These are phyloP conservation scores for Embidobia sp. DNA, from an alignment of 2,888 invertebrate genomes.

Conservation along the genomic window DNA sequence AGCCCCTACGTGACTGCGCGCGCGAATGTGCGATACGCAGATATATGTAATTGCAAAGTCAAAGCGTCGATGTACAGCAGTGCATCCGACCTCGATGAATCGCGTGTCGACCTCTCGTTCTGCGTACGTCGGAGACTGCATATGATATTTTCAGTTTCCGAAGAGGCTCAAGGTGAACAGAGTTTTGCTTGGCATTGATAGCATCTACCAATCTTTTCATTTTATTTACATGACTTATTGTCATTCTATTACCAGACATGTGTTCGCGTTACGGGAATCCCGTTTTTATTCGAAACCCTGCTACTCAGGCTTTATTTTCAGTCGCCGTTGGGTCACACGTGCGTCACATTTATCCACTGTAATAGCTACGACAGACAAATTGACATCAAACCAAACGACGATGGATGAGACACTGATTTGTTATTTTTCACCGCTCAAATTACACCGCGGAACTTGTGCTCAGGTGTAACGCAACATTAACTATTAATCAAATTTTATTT, in stretches of 20 bases:
- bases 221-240: constrained; percentile 57
- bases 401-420: no score
- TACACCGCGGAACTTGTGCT: no score
- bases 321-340: constrained; percentile 20
- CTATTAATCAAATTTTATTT: no score
- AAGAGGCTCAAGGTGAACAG: constrained; percentile 53
- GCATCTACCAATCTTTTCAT: constrained; percentile 44
- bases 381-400: constrained; percentile 1
- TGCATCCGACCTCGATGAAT: constrained; percentile 63
- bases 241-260: constrained; percentile 35
- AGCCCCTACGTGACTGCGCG: constrained; percentile 63
- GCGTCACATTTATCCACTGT: constrained; percentile 10
- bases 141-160: constrained; percentile 62
- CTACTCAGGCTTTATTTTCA: constrained; percentile 13
- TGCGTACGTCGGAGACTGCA: constrained; percentile 57
- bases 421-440: no score
- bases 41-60: constrained; percentile 63
- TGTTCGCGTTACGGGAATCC: constrained; percentile 8
- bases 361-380: constrained; percentile 13
- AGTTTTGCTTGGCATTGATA: constrained; percentile 53
- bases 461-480: no score
- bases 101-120: constrained; percentile 66
- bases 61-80: constrained; percentile 62
- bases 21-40: constrained; percentile 66
- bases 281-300: constrained; percentile 3